These are phyloP conservation scores for Leptogaster cylindrica DNA, from an alignment of 2,888 invertebrate genomes.

Conservation along the genomic window DNA sequence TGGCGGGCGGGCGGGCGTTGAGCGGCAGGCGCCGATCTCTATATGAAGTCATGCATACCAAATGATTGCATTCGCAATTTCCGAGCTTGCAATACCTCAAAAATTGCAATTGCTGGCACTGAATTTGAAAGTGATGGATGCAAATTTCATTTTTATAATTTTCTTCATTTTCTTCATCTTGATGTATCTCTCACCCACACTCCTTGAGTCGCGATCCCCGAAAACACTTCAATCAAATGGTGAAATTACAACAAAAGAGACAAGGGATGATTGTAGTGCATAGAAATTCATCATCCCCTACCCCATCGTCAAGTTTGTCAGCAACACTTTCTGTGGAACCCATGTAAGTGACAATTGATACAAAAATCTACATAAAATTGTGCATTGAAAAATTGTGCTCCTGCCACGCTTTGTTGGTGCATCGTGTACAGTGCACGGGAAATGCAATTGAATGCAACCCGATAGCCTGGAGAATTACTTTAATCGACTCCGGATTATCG, in stretches of 20 bases:
- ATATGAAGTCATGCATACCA: slow-evolving; percentile 1
- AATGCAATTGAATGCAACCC: slow-evolving; percentile 35
- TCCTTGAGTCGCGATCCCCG: too few species aligned
- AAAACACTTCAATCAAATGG: too few species aligned
- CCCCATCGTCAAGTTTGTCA: neutral
- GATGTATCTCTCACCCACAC: neutral
- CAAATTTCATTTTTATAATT: slow-evolving; percentile 20
- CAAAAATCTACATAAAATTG: slow-evolving; percentile 30
- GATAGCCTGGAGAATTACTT: slow-evolving; percentile 35
- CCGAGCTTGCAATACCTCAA: neutral
- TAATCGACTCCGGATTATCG: slow-evolving; percentile 37
- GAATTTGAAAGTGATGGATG: slow-evolving; percentile 26
- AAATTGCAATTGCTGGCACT: slow-evolving; percentile 14
- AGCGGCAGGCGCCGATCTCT: neutral
- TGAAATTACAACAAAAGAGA: too few species aligned
- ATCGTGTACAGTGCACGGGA: slow-evolving; percentile 1
- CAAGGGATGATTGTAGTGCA: too few species aligned
- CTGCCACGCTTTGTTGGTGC: neutral
- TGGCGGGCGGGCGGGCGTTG: neutral
- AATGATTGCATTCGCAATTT: neutral
- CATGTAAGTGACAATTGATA: slow-evolving; percentile 19
- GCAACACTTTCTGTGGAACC: neutral
- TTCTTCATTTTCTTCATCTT: slow-evolving; percentile 2
- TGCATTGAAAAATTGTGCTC: slow-evolving; percentile 22
- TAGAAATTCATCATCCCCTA: neutral